A percentile compares a stretch with the other conserved stretches of the same genome.
phyloP scores from a whole-genome alignment of 2,113 vertebrate genomes.

The Ahaetulla prasina region DNA sequence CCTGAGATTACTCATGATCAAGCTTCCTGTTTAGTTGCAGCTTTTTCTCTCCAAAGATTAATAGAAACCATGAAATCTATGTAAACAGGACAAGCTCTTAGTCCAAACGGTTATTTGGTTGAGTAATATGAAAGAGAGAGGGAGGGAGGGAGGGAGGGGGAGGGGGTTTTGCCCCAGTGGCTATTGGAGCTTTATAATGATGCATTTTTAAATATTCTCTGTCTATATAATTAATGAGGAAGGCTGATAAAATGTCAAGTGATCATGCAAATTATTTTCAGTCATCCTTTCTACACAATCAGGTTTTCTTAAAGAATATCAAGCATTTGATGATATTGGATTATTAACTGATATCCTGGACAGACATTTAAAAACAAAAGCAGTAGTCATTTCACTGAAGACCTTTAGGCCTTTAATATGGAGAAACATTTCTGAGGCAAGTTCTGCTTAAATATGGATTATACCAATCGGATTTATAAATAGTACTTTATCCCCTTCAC shows the following conservation, averaged over 20 bases:
- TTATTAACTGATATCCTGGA: not conserved
- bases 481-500: not conserved
- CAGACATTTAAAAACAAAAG: not conserved
- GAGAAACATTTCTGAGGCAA: not conserved
- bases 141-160: too few species aligned
- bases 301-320: not conserved
- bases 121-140: not conserved
- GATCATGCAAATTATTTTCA: not conserved
- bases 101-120: not conserved
- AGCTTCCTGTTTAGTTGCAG: not conserved
- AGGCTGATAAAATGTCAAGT: not conserved
- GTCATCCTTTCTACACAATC: not conserved
- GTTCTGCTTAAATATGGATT: not conserved
- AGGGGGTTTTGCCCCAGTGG: not conserved
- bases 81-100: not conserved
- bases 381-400: not conserved
- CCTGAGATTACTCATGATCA: not conserved
- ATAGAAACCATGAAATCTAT: not conserved
- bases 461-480: not conserved
- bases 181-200: not conserved
- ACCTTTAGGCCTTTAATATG: not conserved
- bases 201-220: not conserved
- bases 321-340: not conserved
- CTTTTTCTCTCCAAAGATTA: not conserved
- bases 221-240: not conserved